A percentile compares a stretch with the other conserved stretches of the same genome.
Evolutionary conservation across 2,113 vertebrate genomes (phyloP).

Genomic region (Clinocottus analis): DNA sequence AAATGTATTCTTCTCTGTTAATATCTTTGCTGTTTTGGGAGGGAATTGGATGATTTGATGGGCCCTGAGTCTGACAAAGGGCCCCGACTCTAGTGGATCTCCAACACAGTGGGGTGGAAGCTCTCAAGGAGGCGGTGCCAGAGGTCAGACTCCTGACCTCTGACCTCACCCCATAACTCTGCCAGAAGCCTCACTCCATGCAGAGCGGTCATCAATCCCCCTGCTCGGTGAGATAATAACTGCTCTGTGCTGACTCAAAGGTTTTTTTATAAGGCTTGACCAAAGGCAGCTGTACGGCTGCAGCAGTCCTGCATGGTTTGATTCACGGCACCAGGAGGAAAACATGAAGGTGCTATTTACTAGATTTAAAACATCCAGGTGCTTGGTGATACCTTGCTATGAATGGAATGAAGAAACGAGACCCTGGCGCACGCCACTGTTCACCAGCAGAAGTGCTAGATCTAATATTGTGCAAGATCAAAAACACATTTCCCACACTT

Average conservation of each 20-base stretch:
- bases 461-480: background rate
- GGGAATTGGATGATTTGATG: background rate
- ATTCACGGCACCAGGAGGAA: background rate
- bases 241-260: slow-evolving; percentile 40
- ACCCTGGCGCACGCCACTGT: background rate
- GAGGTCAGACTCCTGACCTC: slow-evolving; percentile 50
- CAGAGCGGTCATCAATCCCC: slow-evolving; percentile 31
- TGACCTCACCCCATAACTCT: slow-evolving; percentile 60
- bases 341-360: background rate
- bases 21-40: background rate
- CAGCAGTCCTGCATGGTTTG: background rate
- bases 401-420: background rate
- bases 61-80: background rate
- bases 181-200: slow-evolving; percentile 40
- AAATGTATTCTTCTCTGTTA: background rate
- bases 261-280: slow-evolving; percentile 57
- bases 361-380: background rate
- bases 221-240: slow-evolving; percentile 20
- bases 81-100: background rate
- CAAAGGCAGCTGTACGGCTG: slow-evolving; percentile 37
- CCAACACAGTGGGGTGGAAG: background rate
- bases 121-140: background rate
- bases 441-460: background rate
- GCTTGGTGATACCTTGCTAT: background rate
- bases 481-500: background rate